Evolutionary conservation across 2,888 invertebrate genomes (phyloP), one percentile per base, ranked within the genome.

Genomic region (Dione juno): DNA sequence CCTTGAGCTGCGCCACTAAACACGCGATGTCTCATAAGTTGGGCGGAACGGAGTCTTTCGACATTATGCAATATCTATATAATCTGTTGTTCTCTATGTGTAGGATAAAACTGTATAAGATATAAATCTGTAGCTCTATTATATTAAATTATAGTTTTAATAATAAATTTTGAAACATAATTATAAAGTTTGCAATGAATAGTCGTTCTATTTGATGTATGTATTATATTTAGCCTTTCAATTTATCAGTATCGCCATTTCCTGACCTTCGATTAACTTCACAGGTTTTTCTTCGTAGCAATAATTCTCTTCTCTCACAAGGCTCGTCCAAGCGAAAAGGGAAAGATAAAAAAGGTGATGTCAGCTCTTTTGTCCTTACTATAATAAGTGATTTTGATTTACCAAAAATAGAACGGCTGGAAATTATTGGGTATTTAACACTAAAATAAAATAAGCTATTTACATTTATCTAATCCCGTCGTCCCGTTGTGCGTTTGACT

Each of bases 261-360:
- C 81, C 81, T 86, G 86, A 84, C 86, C 84, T 81, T 79, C 78
- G 77, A 79, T 78, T 74, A 80, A 80, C 82, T 82, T 82, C 79
- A 82, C 84, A 84, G 84, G 82, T 85, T 86, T 87, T 84, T 82
- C 83, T 84, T 82, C 82, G 81, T 80, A 81, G 84, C 82, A 86
- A 88, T 89, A 88, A 88, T 88, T 89, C 88, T 85, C 85, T 86
- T 84, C 81, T 81, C 85, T 85, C 81, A 80, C 80, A 79, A 78
- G 81, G 81, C 72, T 83, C 88, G 84, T 72, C 86, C 86, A 88
- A 87, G 86, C 87, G 89, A 87, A 86, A 88, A 83, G 82, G 80
- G 82, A 81, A 57, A 88, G 88, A 89, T 89, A 89, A 89, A 89
- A 89, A 87, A 85, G 84, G 84, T 84, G 81, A 83, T 78, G 77